Base-by-base conservation (phyloP, 2,113 vertebrate genomes). In the Rallus limicola region DNA sequence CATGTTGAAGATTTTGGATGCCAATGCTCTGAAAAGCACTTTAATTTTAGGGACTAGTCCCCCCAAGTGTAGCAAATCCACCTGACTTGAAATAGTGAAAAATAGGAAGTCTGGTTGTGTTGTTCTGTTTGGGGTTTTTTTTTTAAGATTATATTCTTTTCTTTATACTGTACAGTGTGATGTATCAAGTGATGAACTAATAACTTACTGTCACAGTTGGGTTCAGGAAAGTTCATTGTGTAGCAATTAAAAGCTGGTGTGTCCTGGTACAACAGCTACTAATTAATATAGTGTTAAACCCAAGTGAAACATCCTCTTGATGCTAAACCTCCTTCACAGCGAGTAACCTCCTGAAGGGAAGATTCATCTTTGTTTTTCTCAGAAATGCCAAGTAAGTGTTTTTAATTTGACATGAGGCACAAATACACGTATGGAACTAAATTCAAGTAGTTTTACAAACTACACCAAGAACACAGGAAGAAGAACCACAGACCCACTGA, bases 21-120 rank as follows among this genome's bases (percentile, higher is more conserved):
- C 97, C 95, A 97, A 88, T 87, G 56, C 78, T 96, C 94, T 78
- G 88, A 97, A 90, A 86, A 96, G 97, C 97, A 97, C 97, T 97
- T 97, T 96, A 97, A 86, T 95, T 94, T 87, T 93, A 96, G 96
- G 96, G 88, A 90, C 95, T 90, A 94, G 90, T 92, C 78, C 64
- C 78, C 75, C 53, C 3, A 64, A 92, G 74, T 59, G 92, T 97
- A 97, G 95, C 97, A 97, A 93, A 94, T 95, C 94, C 88, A 96
- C 91, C 95, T 85, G 86, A 97, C 96, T 97, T 95, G 94, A 95
- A 96, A 69, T 94, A 95, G 92, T 90, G 93, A 86, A 78, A 71
- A 38, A 71, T 92, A 96, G 95, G 75, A 95, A 79, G 65, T 80
- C 52, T 88, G 67, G 53, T 44, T 90, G 85, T 94, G 85, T 20